Conservation (phyloP, 2,797 vertebrate genomes). For the Alca torda region DNA sequence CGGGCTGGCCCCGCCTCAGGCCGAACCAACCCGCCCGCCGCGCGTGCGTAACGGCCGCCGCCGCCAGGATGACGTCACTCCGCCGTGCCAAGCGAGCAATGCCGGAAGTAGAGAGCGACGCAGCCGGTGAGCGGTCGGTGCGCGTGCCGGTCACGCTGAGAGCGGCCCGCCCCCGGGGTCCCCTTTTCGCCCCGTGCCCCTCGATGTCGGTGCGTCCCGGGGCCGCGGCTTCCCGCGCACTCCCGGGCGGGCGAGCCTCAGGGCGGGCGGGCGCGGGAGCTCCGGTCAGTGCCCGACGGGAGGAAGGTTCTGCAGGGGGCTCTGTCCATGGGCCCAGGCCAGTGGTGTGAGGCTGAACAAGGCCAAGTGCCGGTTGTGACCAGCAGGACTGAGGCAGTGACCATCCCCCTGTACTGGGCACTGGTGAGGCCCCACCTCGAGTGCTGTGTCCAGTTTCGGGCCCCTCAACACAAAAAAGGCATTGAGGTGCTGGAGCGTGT, state of each 20-base stretch:
- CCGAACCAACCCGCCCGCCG: accelerated
- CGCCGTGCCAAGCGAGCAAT: neutral
- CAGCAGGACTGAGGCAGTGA: neutral
- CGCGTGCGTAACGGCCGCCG: neutral
- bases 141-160: neutral
- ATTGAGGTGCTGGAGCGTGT: neutral
- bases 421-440: neutral
- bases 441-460: neutral
- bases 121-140: neutral
- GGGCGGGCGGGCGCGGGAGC: too few relatives aligned
- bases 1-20: neutral
- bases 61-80: neutral
- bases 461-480: neutral
- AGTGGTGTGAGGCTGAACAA: neutral
- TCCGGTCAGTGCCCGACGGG: neutral
- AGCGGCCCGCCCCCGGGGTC: neutral
- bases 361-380: neutral
- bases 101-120: neutral
- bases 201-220: neutral
- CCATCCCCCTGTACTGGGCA: neutral
- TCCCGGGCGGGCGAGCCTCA: neutral
- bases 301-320: neutral
- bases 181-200: neutral
- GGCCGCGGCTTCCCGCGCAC: neutral
- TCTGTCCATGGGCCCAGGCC: neutral